phyloP scores from a whole-genome alignment of 30 jellyfish, hydroid and myxozoan species.

The Clytia hemisphaerica region DNA sequence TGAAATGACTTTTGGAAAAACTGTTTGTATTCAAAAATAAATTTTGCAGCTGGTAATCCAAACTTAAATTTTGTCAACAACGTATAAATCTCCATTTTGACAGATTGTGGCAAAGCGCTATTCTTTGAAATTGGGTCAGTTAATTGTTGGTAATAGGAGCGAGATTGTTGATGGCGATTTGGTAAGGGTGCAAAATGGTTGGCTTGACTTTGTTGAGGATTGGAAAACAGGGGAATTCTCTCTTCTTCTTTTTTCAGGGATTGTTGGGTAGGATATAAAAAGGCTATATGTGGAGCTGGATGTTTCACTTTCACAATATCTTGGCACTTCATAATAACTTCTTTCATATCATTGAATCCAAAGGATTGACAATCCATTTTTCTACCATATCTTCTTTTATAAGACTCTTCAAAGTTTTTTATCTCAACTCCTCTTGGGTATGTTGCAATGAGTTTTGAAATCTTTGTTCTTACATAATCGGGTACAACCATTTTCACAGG shows the following conservation, averaged over 20 bases:
- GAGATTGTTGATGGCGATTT: too few relatives aligned
- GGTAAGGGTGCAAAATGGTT: too few relatives aligned
- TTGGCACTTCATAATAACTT: slow-evolving; percentile 38
- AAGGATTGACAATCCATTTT: slow-evolving; percentile 20
- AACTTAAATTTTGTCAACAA: not conserved
- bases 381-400: slow-evolving; percentile 35
- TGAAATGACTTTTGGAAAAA: slow-evolving; percentile 53
- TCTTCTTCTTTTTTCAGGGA: too few relatives aligned
- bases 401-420: slow-evolving; percentile 17
- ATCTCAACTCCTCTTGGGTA: slow-evolving; percentile 50
- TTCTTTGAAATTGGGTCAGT: too few relatives aligned
- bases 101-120: too few relatives aligned
- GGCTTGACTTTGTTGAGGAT: too few relatives aligned
- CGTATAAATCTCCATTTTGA: not conserved
- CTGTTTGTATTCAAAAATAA: slow-evolving; percentile 14
- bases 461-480: slow-evolving; percentile 31
- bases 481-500: slow-evolving; percentile 47
- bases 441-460: slow-evolving; percentile 48
- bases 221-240: too few relatives aligned
- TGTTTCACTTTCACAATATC: too few relatives aligned
- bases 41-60: not conserved
- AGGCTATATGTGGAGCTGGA: too few relatives aligned
- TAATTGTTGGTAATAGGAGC: too few relatives aligned
- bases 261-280: too few relatives aligned
- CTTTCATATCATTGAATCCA: slow-evolving; percentile 47